Evolutionary conservation across 2,797 vertebrate genomes (phyloP), one percentile per base, ranked within the genome.

Genomic region (Tenualosa thibaudeaui): DNA sequence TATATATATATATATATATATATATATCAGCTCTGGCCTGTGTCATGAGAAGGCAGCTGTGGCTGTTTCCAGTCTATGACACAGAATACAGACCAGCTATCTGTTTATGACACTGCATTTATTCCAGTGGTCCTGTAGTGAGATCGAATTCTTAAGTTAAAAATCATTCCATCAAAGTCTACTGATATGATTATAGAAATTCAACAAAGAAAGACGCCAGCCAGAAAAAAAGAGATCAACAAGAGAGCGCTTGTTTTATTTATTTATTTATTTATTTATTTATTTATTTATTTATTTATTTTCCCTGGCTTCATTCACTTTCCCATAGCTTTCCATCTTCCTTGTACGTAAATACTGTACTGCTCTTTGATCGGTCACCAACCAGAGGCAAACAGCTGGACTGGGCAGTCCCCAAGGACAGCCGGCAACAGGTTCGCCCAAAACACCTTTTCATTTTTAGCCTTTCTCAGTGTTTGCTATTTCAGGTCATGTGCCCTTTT

Each of bases 11-110:
- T 37, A 56, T 82, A 53, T 82, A 85, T 92, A 91, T 90, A 88
- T 90, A 88, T 86, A 78, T 88, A 88, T 88, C 92, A 92, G 89
- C 90, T 90, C 94, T 92, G 94, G 94, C 94, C 93, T 92, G 92
- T 91, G 91, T 94, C 92, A 94, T 91, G 92, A 92, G 83, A 93
- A 81, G 89, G 91, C 95, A 97, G 96, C 96, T 96, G 95, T 86
- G 88, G 89, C 93, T 90, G 90, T 93, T 95, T 93, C 91, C 89
- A 87, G 91, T 90, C 89, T 87, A 88, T 85, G 84, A 71, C 65
- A 71, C 6, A 71, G 9, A 71, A 24, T 31, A 0, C 31, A 31
- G 31, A 31, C 31, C 65, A 71, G 65, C 65, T 37, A 31, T 31
- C 31, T 31, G 31, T 31, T 31, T 31, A 31, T 31, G 31, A 31